Base-by-base conservation (phyloP, 2,113 vertebrate genomes). In the Erythrolamprus reginae region DNA sequence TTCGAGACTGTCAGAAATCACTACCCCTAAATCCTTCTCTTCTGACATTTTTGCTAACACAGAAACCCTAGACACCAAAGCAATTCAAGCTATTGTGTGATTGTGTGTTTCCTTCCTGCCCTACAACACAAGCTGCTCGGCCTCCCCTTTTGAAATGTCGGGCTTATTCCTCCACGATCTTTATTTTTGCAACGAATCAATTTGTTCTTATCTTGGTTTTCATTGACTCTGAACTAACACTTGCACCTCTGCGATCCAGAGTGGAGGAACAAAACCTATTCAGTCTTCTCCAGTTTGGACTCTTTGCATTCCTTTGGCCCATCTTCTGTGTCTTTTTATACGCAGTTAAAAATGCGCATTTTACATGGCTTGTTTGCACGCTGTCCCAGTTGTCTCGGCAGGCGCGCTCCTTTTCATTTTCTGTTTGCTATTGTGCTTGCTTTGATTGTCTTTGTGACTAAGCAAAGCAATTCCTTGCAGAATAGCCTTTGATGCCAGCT, bases 361-460 rank as follows among this genome's bases (percentile, higher is more conserved):
- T 6, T 0, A 42, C 53, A 58, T 77, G 33, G n/a, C n/a, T 83
- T 56, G 13, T 26, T 83, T 21, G n/a, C 87, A 70, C 9, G 4
- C 55, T 26, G 10, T 82, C 88, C 50, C 82, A 21, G 56, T 53
- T 7, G 15, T 17, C 61, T 47, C 38, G 17, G 48, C 88, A 47
- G 56, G 10, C 21, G 21, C 3, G 13, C 19, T 26, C 45, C 55
- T 48, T 84, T 93, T 93, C 89, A n/a, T 93, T 89, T 92, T 82
- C 84, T 84, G n/a, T 42, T 24, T 65, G 19, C 12, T 92, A 90
- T 90, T 70, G 12, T 83, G 23, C 13, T 89, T 87, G 56, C 91
- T 90, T 90, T 89, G 70, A 28, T 61, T 48, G 83, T 26, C 82
- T 91, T 86, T 89, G 86, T 93, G 93, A 77, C 70, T 82, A 88